phyloP scores from a whole-genome alignment of 2,113 vertebrate genomes.

The Petromus typicus region DNA sequence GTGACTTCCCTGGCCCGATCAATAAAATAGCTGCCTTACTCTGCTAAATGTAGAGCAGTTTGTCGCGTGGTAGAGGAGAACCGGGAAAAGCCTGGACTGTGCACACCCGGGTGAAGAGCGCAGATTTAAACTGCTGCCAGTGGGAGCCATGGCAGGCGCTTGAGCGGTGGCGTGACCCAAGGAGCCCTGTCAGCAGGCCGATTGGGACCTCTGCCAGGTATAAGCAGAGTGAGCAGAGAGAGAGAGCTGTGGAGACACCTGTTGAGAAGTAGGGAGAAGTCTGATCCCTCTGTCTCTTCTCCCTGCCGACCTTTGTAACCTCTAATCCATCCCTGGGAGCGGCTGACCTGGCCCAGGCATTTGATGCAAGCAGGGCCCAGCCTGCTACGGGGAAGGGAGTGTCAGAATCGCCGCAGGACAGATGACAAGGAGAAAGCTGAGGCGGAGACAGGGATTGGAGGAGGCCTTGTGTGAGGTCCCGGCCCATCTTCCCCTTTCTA shows the following conservation, averaged over 20 bases:
- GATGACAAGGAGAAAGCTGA: conserved; percentile 8
- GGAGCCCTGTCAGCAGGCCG: not conserved
- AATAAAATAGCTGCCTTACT: accelerated
- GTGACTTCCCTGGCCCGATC: not conserved
- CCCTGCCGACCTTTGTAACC: not conserved
- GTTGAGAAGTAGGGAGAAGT: not conserved
- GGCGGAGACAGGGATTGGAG: not conserved
- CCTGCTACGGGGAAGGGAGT: not conserved
- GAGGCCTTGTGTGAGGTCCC: conserved; percentile 68
- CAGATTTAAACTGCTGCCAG: not conserved
- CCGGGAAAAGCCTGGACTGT: not conserved
- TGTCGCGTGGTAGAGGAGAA: not conserved
- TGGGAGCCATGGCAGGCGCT: not conserved
- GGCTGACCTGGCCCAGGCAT: not conserved
- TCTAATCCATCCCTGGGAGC: not conserved
- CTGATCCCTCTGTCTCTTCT: not conserved
- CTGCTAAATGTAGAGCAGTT: not conserved
- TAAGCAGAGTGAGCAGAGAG: not conserved
- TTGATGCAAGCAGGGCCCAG: conserved; percentile 39
- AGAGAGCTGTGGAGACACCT: conserved; percentile 20
- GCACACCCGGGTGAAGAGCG: not conserved
- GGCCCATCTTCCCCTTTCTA: not conserved
- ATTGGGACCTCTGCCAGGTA: not conserved
- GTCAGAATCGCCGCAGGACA: conserved; percentile 37
- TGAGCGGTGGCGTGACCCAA: not conserved